A percentile compares a stretch with the other conserved stretches of the same genome.
phyloP scores from a whole-genome alignment of 2,888 invertebrate species.

The Odontocolon sp. region DNA sequence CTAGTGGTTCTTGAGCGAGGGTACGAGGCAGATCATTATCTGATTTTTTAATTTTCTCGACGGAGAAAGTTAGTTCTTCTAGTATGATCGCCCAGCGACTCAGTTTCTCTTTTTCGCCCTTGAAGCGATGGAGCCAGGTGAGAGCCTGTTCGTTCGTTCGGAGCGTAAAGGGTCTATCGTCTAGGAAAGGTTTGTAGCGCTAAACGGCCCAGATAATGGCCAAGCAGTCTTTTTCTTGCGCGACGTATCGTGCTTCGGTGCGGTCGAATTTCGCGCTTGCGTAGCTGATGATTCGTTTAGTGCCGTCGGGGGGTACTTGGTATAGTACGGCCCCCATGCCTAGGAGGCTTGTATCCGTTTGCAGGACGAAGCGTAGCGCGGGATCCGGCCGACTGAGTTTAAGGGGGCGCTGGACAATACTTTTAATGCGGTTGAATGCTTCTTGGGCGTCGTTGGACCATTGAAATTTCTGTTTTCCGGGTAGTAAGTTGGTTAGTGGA shows the following conservation, averaged over 20 bases:
- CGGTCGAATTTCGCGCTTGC: neutral
- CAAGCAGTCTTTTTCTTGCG: neutral
- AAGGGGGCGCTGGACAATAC: neutral
- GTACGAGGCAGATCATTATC: conserved; percentile 60
- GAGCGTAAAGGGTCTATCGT: conserved; percentile 56
- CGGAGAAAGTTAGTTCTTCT: conserved; percentile 56
- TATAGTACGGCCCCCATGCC: neutral
- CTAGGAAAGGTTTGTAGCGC: conserved; percentile 45
- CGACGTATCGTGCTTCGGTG: neutral
- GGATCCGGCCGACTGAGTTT: neutral
- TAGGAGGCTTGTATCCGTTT: neutral
- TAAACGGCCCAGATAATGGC: neutral
- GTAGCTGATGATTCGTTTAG: neutral
- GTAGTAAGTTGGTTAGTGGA: neutral
- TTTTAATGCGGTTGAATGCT: neutral
- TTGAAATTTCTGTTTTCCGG: neutral
- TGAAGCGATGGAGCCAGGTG: conserved; percentile 57
- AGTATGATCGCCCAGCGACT: conserved; percentile 61
- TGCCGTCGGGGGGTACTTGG: neutral
- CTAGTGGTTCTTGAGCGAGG: conserved; percentile 56
- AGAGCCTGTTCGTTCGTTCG: conserved; percentile 60
- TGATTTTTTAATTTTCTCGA: conserved; percentile 53
- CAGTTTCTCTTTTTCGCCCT: conserved; percentile 59
- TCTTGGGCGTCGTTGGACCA: neutral
- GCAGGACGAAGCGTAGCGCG: neutral